phyloP scores from a whole-genome alignment of 1,140 invertebrate species.

The Megathymus violae region DNA sequence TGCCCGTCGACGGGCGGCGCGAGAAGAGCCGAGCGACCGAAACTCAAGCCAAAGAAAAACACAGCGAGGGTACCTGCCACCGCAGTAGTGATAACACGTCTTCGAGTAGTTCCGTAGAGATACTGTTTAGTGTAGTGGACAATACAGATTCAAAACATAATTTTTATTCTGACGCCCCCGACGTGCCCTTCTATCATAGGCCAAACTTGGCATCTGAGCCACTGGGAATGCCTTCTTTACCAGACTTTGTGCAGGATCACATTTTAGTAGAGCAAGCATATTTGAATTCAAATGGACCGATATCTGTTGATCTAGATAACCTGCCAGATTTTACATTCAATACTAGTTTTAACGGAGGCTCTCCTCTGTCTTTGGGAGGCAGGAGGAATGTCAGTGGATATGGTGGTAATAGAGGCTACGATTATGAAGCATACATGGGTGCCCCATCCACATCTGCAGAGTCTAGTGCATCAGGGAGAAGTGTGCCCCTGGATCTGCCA shows the following conservation, averaged over 20 bases:
- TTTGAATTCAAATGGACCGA: constrained; percentile 77
- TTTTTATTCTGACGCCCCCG: constrained; percentile 66
- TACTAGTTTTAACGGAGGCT: constrained; percentile 72
- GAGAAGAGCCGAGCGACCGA: constrained; percentile 63
- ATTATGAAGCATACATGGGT: constrained; percentile 68
- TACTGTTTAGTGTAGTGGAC: constrained; percentile 76
- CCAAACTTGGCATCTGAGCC: constrained; percentile 74
- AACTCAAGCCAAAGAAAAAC: constrained; percentile 75
- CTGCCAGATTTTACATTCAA: constrained; percentile 86
- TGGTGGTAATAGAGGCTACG: constrained; percentile 63
- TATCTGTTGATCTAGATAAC: constrained; percentile 83
- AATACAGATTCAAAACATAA: constrained; percentile 76
- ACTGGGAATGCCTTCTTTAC: constrained; percentile 83
- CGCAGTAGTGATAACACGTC: constrained; percentile 71
- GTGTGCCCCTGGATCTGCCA: constrained; percentile 78
- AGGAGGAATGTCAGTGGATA: constrained; percentile 63
- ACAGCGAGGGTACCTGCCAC: constrained; percentile 53
- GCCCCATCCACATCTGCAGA: constrained; percentile 60
- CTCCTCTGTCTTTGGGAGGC: constrained; percentile 61
- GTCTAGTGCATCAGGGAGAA: constrained; percentile 50
- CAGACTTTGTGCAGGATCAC: constrained; percentile 88
- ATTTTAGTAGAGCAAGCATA: constrained; percentile 86
- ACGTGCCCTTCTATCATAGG: constrained; percentile 69
- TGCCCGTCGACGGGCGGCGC: constrained; percentile 59
- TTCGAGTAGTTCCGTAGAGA: constrained; percentile 77